Evolutionary conservation across 2,113 vertebrate species (phyloP).

Genomic region (Ancistrus triradiatus): DNA sequence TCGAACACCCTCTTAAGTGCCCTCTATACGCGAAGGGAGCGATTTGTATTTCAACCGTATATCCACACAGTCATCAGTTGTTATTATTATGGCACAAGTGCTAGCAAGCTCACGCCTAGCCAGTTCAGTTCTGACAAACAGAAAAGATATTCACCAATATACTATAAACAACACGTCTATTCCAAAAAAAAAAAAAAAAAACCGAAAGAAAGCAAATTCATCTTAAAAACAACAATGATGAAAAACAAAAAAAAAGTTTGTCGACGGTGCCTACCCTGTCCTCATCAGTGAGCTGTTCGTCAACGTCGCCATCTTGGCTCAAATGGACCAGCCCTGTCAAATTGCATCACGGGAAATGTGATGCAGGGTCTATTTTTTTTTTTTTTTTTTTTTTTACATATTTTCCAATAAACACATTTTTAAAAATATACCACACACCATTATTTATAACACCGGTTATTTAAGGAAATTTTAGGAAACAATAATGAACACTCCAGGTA

Average conservation of each 20-base stretch:
- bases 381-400: conserved; percentile 5
- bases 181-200: neutral
- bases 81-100: neutral
- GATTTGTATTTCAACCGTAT: neutral
- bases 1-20: conserved; percentile 3
- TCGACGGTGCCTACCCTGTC: conserved; percentile 79
- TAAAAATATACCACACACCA: no score
- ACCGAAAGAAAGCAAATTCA: neutral
- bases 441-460: no score
- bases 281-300: conserved; percentile 81
- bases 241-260: conserved; percentile 19
- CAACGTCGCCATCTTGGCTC: conserved; percentile 87
- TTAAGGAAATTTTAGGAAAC: no score
- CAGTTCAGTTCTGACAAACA: neutral
- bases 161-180: neutral
- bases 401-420: no score
- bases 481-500: no score
- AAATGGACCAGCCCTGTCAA: conserved; percentile 57
- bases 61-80: neutral
- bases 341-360: conserved; percentile 42
- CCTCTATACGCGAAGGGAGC: neutral
- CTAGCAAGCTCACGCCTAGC: neutral
- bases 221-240: neutral
- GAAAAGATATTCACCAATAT: neutral
- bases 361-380: neutral